These are phyloP conservation scores for Sinocyclocheilus maitianheensis DNA, from an alignment of 2,113 vertebrate genomes.

Conservation along the genomic window DNA sequence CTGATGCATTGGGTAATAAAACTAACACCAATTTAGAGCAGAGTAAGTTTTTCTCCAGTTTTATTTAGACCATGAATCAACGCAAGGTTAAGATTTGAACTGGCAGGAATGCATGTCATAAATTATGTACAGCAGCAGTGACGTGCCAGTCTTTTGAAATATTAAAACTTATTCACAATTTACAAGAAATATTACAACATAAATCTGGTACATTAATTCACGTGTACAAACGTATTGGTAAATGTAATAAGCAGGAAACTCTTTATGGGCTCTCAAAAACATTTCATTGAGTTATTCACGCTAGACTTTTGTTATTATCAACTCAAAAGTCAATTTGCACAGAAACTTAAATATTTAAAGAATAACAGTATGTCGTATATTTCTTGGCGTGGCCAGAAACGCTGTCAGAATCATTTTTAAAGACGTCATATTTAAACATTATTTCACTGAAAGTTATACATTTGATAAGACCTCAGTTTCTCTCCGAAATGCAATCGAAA, in stretches of 20 bases:
- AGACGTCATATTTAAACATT: constrained; percentile 84
- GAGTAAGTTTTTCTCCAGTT: constrained; percentile 82
- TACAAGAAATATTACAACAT: constrained; percentile 94
- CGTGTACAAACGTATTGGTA: constrained; percentile 82
- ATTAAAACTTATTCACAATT: constrained; percentile 94
- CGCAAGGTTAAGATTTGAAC: constrained; percentile 79
- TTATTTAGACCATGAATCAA: constrained; percentile 88
- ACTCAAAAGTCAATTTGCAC: constrained; percentile 54
- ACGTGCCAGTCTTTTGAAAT: constrained; percentile 82
- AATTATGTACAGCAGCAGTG: constrained; percentile 89
- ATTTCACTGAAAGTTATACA: constrained; percentile 71
- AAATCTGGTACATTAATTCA: constrained; percentile 71
- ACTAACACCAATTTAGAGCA: constrained; percentile 77
- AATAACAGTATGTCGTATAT: constrained; percentile 53
- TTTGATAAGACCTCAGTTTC: constrained; percentile 72
- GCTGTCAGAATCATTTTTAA: constrained; percentile 68
- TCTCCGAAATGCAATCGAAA: constrained; percentile 70
- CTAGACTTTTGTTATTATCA: constrained; percentile 46
- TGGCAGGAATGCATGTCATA: constrained; percentile 87
- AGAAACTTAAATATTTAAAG: constrained; percentile 57
- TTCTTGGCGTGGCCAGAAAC: constrained; percentile 78
- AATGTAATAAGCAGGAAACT: constrained; percentile 67
- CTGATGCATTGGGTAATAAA: constrained; percentile 65
- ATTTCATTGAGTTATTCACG: constrained; percentile 70
- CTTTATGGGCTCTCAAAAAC: constrained; percentile 81